Percentiles rank a stretch among this genome's conserved stretches.
These are phyloP conservation scores for Troides oblongomaculatus DNA, from an alignment of 2,888 invertebrate genomes.

Conservation along the genomic window DNA sequence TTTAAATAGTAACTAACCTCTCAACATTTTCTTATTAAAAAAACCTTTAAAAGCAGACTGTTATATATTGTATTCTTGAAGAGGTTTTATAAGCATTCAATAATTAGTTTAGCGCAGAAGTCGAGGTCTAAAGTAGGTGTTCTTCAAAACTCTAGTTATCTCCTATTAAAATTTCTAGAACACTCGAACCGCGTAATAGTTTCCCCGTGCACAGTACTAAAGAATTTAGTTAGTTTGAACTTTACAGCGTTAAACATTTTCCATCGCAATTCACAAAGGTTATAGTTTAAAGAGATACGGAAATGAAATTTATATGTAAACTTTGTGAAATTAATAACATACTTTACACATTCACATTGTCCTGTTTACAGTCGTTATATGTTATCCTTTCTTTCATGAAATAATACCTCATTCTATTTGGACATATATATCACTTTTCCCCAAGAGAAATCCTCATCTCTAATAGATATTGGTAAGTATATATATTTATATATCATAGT, in stretches of 20 bases:
- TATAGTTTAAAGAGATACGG: neutral
- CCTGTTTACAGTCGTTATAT: no score
- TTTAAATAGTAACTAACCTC: no score
- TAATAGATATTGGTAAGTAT: no score
- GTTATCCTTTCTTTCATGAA: no score
- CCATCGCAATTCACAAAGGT: neutral
- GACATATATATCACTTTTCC: no score
- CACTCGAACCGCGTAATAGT: conserved; percentile 10
- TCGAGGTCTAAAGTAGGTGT: conserved; percentile 7
- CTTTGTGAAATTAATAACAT: conserved; percentile 18
- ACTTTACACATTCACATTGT: neutral
- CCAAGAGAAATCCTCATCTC: no score
- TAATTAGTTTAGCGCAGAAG: conserved; percentile 15
- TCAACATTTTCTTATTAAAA: no score
- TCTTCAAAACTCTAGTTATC: conserved; percentile 13
- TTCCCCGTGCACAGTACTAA: conserved; percentile 5
- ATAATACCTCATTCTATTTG: no score
- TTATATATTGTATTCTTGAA: neutral
- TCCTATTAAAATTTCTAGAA: conserved; percentile 23
- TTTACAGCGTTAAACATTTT: conserved; percentile 35
- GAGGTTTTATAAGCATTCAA: conserved; percentile 12
- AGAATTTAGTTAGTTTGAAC: conserved; percentile 21
- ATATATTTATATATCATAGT: no score
- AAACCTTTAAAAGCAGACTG: no score
- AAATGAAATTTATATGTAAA: conserved; percentile 7